Evolutionary conservation across 2,888 invertebrate species (phyloP), one percentile per base, ranked within the genome.

Genomic region (Tridacna crocea): DNA sequence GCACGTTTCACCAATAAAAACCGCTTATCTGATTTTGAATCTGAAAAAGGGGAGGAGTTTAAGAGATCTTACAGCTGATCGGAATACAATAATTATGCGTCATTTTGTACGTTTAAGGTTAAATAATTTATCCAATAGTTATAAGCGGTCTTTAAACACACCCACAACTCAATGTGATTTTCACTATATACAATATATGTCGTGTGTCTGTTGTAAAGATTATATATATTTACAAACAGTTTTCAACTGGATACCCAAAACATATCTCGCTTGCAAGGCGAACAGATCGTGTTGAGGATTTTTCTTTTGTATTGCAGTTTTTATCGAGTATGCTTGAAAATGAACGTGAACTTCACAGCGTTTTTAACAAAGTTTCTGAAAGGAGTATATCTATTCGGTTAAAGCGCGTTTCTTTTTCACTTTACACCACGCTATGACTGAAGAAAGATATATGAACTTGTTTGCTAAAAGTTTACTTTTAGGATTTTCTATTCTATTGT

Each of bases 141-240:
- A 51, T 70, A 24, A 51, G 22, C 51, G n/a, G 15, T 26, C 51
- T 51, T 70, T 46, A 70, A 70, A 51, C 70, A 70, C 70, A 47
- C 70, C 70, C 68, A 46, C 70, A 15, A 70, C 70, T 26, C 46
- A 46, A 47, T 68, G 47, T 19, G 65, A 65, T 65, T 65, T 46
- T 66, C 66, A 66, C 66, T 36, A 66, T 70, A 47, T 70, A 70
- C 48, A 22, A 51, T 17, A 15, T 36, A 36, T 36, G 36, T 36
- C 36, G 61, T 24, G n/a, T 36, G 61, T 22, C 13, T 61, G 13
- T 17, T 24, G 61, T 61, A 24, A n/a, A 24, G 15, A 61, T 22
- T 70, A 47, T 70, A 70, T 47, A 68, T 70, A 70, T 70, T 70
- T 51, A 70, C 70, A 70, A 70, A 70, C 66, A 66, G 27, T 24